A percentile compares a stretch with the other conserved stretches of the same genome.
These are phyloP conservation scores for Climacteris rufus DNA, from an alignment of 2,113 vertebrate genomes.

Conservation along the genomic window DNA sequence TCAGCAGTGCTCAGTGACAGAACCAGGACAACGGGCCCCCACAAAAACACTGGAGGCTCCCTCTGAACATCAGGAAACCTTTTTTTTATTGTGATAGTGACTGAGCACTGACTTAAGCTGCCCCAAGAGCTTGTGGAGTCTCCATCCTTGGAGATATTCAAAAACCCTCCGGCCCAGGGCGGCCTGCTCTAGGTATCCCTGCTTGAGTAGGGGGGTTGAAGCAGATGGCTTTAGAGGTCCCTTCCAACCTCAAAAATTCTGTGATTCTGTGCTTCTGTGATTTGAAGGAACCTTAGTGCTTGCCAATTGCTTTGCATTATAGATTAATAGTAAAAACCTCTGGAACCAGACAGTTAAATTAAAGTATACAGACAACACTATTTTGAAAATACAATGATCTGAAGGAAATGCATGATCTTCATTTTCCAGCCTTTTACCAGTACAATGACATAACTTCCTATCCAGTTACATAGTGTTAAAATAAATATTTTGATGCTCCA, in stretches of 20 bases:
- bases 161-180: background rate
- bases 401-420: background rate
- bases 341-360: background rate
- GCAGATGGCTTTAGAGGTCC: background rate
- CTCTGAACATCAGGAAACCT: background rate
- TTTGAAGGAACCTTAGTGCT: background rate
- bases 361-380: background rate
- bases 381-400: background rate
- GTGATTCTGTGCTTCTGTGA: background rate
- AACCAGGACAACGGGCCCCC: background rate
- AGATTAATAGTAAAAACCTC: background rate
- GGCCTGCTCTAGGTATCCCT: background rate
- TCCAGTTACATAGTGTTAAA: background rate
- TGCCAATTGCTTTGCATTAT: background rate
- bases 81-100: background rate
- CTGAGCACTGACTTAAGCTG: background rate
- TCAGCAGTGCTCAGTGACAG: background rate
- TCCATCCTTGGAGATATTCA: background rate
- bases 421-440: background rate
- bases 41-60: background rate
- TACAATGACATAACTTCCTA: background rate
- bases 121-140: background rate
- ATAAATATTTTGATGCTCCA: background rate
- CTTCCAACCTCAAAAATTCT: background rate
- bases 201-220: background rate